Base-by-base conservation (phyloP, 2,888 invertebrate species). In the Hydraecia micacea region DNA sequence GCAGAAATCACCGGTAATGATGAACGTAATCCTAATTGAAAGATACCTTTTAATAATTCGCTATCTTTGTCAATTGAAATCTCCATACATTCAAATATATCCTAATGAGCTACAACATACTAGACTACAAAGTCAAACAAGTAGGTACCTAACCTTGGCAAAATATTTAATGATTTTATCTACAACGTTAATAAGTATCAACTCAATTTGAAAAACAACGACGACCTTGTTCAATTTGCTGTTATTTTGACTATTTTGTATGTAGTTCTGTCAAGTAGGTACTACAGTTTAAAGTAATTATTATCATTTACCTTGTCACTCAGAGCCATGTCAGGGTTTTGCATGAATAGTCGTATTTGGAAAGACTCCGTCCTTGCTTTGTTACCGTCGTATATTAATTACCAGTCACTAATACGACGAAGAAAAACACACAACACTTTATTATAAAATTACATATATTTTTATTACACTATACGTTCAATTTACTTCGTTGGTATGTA, bases 281-380 rank as follows among this genome's bases (percentile, higher is more conserved):
- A 74, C 73, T 58, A 58, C 62, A 71, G 75, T 85, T 85, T 73
- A 68, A 80, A 73, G 66, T 77, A 80, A 80, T 84, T 81, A 80
- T 79, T 88, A 86, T 81, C 75, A 81, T 76, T 82, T 81, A 81
- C 89, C 73, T 84, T 81, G 90, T 88, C 85, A 80, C 58, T 81
- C 71, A 65, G 70, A 77, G 79, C 62, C 60, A 72, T 89, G 88
- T 88, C 90, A 89, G 90, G 85, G 90, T 85, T 89, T 84, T 70
- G 77, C 76, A 67, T 80, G 80, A 89, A 89, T 78, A 81, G 84
- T 78, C 58, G 65, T 85, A 87, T 89, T 89, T 89, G 79, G 83
- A 68, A 88, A 88, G 66, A 83, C 65, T 72, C 13, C 70, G 88
- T 86, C 89, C 88, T 90, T 88, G 87, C 88, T 86, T 88, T 88